A percentile compares a stretch with the other conserved stretches of the same genome.
These are phyloP conservation scores for Barbus barbus DNA, from an alignment of 2,113 vertebrate genomes.

Conservation along the genomic window DNA sequence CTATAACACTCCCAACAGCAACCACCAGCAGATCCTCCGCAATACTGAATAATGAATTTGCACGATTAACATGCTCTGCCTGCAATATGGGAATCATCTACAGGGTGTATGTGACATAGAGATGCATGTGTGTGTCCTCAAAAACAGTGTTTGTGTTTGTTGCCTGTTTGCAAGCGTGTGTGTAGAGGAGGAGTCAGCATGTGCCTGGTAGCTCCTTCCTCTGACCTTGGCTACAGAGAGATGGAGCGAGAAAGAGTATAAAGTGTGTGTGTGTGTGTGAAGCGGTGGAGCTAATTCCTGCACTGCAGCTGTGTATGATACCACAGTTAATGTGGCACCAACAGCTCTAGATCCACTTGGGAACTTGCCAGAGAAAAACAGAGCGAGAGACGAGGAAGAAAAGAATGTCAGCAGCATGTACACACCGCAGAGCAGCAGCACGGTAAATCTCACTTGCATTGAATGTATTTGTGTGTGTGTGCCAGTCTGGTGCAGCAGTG, in stretches of 20 bases:
- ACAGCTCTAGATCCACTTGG: conserved; percentile 38
- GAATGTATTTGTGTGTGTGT: not conserved
- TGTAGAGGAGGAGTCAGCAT: conserved; percentile 45
- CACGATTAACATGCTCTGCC: not conserved
- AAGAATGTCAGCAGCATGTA: conserved; percentile 37
- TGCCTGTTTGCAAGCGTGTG: conserved; percentile 21
- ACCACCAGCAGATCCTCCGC: not conserved
- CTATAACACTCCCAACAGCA: not conserved
- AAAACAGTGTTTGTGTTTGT: conserved; percentile 41
- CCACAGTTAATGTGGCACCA: conserved; percentile 39
- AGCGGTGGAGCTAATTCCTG: conserved; percentile 44
- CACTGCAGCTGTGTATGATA: conserved; percentile 51
- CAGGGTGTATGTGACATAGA: not conserved
- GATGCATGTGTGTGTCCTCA: conserved; percentile 2
- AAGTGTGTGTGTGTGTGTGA: conserved; percentile 36
- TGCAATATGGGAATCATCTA: not conserved
- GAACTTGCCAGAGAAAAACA: conserved; percentile 26
- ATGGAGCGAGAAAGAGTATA: conserved; percentile 49
- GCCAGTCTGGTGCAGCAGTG: not conserved
- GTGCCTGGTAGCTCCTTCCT: conserved; percentile 51
- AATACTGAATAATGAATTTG: not conserved
- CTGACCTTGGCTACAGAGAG: conserved; percentile 55
- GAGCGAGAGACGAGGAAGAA: conserved; percentile 8
- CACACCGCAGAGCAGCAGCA: not conserved
- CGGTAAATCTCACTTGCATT: conserved; percentile 39